Percentiles rank a stretch among this genome's conserved stretches.
Evolutionary conservation across 2,888 invertebrate species (phyloP).

Genomic region (Andrena bicolor): DNA sequence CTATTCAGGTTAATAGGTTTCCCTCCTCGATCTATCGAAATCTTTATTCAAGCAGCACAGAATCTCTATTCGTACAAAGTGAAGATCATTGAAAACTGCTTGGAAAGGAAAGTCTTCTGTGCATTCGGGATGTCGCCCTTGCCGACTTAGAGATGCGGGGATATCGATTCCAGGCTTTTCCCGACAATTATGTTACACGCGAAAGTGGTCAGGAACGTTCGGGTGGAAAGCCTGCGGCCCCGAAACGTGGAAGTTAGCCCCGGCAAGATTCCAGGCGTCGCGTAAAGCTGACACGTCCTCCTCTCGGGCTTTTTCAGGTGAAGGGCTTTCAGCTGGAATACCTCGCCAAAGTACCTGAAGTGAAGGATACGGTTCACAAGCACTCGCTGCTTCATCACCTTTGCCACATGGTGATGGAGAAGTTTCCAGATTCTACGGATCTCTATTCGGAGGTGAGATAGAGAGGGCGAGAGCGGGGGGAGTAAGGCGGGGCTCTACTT

Average conservation of each 20-base stretch:
- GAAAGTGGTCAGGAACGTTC: constrained; percentile 45
- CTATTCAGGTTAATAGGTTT: constrained; percentile 13
- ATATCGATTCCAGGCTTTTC: constrained; percentile 47
- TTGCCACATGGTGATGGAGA: constrained; percentile 98
- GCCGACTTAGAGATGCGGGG: not conserved
- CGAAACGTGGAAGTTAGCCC: constrained; percentile 36
- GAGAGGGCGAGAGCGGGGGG: constrained; percentile 11
- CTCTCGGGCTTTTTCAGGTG: constrained; percentile 86
- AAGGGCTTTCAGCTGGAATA: constrained; percentile 99
- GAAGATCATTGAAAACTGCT: not conserved
- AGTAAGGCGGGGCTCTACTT: constrained; percentile 30
- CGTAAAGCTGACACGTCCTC: constrained; percentile 44
- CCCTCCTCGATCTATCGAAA: constrained; percentile 8
- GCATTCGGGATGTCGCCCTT: not conserved
- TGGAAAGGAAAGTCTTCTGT: not conserved
- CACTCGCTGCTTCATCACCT: constrained; percentile 98
- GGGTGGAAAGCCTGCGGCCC: not conserved
- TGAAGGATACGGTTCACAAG: constrained; percentile 99
- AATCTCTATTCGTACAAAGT: not conserved
- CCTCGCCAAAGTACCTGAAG: constrained; percentile 98
- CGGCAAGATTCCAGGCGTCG: constrained; percentile 27
- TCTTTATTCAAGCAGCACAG: not conserved
- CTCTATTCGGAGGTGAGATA: constrained; percentile 96
- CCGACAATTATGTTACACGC: constrained; percentile 43
- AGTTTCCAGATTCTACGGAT: constrained; percentile 97